Evolutionary conservation across 1,140 invertebrate species (phyloP).

Genomic region (Belonocnema kinseyi): DNA sequence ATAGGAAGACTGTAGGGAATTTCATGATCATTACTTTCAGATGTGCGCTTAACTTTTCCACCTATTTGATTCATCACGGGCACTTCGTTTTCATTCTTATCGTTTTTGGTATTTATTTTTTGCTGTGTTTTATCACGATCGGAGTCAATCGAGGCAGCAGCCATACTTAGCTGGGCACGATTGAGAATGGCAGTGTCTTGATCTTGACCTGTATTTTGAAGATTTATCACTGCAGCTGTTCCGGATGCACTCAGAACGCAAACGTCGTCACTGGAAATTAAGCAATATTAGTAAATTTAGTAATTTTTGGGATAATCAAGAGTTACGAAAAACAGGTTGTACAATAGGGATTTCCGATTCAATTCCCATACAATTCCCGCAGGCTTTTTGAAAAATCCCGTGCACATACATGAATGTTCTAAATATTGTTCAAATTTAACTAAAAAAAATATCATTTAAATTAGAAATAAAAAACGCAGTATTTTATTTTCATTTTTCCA

Average conservation of each 20-base stretch:
- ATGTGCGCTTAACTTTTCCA: slow-evolving; percentile 58
- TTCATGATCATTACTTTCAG: slow-evolving; percentile 68
- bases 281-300: slow-evolving; percentile 24
- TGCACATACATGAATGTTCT: no score
- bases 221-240: slow-evolving; percentile 91
- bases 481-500: no score
- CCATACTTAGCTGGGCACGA: slow-evolving; percentile 56
- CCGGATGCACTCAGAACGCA: slow-evolving; percentile 95
- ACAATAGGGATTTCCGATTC: no score
- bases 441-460: no score
- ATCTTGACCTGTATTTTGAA: slow-evolving; percentile 73
- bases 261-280: slow-evolving; percentile 88
- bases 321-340: no score
- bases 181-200: slow-evolving; percentile 56
- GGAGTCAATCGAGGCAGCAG: slow-evolving; percentile 58
- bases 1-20: slow-evolving; percentile 42
- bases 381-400: no score
- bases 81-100: slow-evolving; percentile 59
- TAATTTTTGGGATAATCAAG: background rate
- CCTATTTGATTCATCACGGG: slow-evolving; percentile 35
- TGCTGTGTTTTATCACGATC: slow-evolving; percentile 61
- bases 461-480: no score
- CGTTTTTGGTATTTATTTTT: slow-evolving; percentile 52
- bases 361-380: no score
- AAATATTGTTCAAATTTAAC: no score